Base-by-base conservation (phyloP, 2,888 invertebrate species). In the Neelides folsomi region DNA sequence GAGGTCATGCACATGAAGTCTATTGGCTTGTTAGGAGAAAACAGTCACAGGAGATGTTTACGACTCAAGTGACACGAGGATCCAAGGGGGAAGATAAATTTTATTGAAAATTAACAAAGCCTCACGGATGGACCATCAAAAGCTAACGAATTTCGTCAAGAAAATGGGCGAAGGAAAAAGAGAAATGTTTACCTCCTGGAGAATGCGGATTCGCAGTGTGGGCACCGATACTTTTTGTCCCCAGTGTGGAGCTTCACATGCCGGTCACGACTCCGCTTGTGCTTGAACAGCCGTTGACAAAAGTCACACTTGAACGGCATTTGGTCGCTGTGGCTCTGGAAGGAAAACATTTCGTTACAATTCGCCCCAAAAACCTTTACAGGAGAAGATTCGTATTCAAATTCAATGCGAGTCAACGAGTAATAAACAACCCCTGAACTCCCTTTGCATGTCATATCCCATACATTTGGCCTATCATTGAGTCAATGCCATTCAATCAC, bases 181-280 rank as follows among this genome's bases (percentile, higher is more conserved):
- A 34, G 6, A 39, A 35, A 18, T 27, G 27, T 20, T 46, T 50
- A 87, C 88, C 88, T 88, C 72, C 92, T 80, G 49, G 89, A 87
- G 73, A 93, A 93, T 47, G 90, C 89, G 5, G 89, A 83, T 67
- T 88, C 87, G 72, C 93, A 93, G 68, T 86, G 86, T 10, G 81
- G 78, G 71, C 92, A 93, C 68, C 86, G 82, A 73, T 89, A 90
- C 71, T 87, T 86, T 69, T 86, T 78, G 71, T 89, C 88, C 9
- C 88, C 89, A 1, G 88, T 89, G 73, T 93, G 92, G 55, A 92
- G 77, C 71, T 92, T 93, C 66, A 89, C 83, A 73, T 94, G 94
- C 18, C 94, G 80, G 72, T 94, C 93, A 51, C 92, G 78, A 59
- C 89, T 90, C 35, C 92, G 77, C 71, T 93, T 93, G 76, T 93